phyloP scores from a whole-genome alignment of 2,113 vertebrate species.

The Periophthalmus modestus region DNA sequence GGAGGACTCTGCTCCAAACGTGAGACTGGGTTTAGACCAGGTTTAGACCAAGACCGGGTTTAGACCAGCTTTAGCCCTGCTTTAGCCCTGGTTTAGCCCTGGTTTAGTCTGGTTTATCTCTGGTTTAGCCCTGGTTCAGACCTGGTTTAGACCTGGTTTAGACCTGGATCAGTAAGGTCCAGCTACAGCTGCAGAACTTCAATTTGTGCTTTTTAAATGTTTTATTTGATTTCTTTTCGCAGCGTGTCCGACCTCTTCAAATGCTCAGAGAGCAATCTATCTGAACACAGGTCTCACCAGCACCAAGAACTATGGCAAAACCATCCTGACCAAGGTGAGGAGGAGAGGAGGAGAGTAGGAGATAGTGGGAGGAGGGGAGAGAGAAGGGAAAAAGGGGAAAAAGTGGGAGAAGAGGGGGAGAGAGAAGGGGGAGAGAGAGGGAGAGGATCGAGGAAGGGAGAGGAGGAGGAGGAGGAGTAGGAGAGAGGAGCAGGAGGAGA shows the following conservation, averaged over 20 bases:
- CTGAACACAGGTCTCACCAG: slow-evolving; percentile 96
- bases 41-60: not conserved
- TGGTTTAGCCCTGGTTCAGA: not conserved
- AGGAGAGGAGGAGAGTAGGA: not conserved
- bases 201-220: not conserved
- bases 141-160: not conserved
- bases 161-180: not conserved
- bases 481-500: too few species aligned
- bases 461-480: too few species aligned
- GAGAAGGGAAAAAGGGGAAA: not conserved
- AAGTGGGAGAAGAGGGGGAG: not conserved
- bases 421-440: not conserved
- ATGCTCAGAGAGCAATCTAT: slow-evolving; percentile 81
- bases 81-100: not conserved
- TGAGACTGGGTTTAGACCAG: not conserved
- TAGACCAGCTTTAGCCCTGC: not conserved
- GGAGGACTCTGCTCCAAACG: slow-evolving; percentile 95
- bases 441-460: too few species aligned
- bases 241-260: slow-evolving; percentile 78
- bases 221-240: slow-evolving; percentile 13
- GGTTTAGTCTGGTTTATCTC: not conserved
- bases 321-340: slow-evolving; percentile 94
- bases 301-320: slow-evolving; percentile 99
- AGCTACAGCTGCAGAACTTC: not conserved
- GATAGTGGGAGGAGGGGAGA: not conserved